A percentile compares a stretch with the other conserved stretches of the same genome.
Conservation (phyloP, 2,113 vertebrate species). For the Pantherophis guttatus region DNA sequence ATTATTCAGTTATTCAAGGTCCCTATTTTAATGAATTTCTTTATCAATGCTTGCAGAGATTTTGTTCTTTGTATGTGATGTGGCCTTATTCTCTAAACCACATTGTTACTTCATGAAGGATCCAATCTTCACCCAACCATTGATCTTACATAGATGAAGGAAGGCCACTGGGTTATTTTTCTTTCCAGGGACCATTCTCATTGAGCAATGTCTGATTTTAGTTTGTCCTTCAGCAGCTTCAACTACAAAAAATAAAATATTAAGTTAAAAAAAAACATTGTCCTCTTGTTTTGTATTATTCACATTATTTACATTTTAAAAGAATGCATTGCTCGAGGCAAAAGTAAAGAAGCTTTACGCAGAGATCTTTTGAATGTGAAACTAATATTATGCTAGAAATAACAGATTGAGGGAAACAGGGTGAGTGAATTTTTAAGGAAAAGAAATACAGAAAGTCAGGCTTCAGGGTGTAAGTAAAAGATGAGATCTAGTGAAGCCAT, state of each 20-base stretch:
- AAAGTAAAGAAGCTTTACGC: not conserved
- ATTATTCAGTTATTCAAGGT: not conserved
- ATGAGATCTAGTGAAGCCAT: not conserved
- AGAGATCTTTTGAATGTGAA: slow-evolving; percentile 10
- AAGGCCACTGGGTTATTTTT: not conserved
- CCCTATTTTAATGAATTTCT: not conserved
- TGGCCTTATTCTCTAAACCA: not conserved
- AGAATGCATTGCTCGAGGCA: slow-evolving; percentile 21
- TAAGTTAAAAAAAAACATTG: not conserved
- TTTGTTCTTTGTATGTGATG: not conserved
- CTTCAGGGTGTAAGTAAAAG: not conserved
- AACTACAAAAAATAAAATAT: not conserved
- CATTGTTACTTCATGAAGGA: not conserved
- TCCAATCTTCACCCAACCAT: not conserved
- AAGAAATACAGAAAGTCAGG: not conserved
- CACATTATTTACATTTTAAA: slow-evolving; percentile 37
- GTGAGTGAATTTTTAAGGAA: not conserved
- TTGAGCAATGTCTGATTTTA: not conserved
- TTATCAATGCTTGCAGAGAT: not conserved
- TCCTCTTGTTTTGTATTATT: slow-evolving; percentile 35
- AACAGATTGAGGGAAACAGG: not conserved
- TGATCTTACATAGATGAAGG: not conserved
- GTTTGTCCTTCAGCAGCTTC: slow-evolving; percentile 4
- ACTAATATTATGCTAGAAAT: slow-evolving; percentile 23
- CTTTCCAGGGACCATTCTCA: not conserved